phyloP scores from a whole-genome alignment of 1,140 invertebrate genomes.

The Drosophila pseudoobscura region DNA sequence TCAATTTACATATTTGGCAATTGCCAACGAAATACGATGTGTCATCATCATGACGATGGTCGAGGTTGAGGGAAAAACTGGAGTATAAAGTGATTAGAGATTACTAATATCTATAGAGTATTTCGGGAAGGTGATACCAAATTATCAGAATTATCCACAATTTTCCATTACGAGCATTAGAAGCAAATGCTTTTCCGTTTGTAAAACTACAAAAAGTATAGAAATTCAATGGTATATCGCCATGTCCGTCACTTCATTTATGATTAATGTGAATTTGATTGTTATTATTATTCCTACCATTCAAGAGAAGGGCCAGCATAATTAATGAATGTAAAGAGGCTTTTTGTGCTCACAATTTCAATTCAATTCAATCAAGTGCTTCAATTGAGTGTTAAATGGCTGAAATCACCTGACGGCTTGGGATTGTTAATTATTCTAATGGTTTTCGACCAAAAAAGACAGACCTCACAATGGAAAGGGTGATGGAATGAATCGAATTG shows the following conservation, averaged over 20 bases:
- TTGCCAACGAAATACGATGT: constrained; percentile 36
- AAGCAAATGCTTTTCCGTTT: too few species aligned
- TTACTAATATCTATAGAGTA: too few species aligned
- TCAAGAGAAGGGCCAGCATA: constrained; percentile 1
- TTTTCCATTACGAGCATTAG: too few species aligned
- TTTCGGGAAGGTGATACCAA: too few species aligned
- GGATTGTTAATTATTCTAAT: neutral
- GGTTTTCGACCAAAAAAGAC: too few species aligned
- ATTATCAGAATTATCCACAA: too few species aligned
- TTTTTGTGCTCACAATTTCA: too few species aligned
- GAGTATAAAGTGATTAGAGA: constrained; percentile 10
- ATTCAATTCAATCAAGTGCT: constrained; percentile 12
- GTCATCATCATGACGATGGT: constrained; percentile 20
- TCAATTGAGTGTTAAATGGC: constrained; percentile 39
- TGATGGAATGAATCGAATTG: too few species aligned
- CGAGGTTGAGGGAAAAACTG: neutral
- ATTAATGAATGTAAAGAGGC: constrained; percentile 32
- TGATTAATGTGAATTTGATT: constrained; percentile 71
- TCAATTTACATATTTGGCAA: constrained; percentile 75
- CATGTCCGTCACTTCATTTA: neutral
- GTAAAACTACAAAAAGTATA: too few species aligned
- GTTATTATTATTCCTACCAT: constrained; percentile 26
- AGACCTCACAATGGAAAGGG: too few species aligned
- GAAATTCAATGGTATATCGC: too few species aligned
- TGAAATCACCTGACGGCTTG: constrained; percentile 26